Base-by-base conservation (phyloP, 2,797 vertebrate genomes). In the Dryobates pubescens region DNA sequence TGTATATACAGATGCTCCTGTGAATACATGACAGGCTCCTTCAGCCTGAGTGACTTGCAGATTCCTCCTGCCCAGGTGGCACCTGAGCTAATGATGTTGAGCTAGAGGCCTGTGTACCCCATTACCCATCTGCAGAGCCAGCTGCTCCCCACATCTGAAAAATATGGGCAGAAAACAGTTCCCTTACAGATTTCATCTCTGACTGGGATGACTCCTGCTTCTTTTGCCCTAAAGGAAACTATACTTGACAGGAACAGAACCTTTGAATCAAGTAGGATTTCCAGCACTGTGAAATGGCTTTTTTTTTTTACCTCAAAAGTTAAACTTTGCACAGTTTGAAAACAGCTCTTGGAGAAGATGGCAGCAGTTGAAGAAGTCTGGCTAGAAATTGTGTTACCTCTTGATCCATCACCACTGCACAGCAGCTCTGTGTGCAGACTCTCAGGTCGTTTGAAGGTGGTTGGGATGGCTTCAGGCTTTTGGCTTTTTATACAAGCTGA, bases 391-490 rank as follows among this genome's bases (percentile, higher is more conserved):
- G 9, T 1, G 4, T 22, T 94, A 29, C 56, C 81, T 77, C 94
- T 92, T 94, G 87, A 95, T 95, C 69, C 76, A 59, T 9, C 62
- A 7, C 3, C 6, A 16, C 80, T 53, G 80, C 0, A 2, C 13
- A 62, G 80, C 80, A 74, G 51, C 67, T 65, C 69, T 27, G 75
- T 27, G 69, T 78, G 89, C 4, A 56, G 7, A 38, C 65, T 95
- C 92, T 49, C 0, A 0, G 29, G 75, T 80, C 4, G 30, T 95
- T 93, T 95, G 93, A 94, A 96, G 89, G 84, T 74, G 62, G 45
- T 32, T 86, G 68, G 89, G 84, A 90, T 92, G 89, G 94, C 93
- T 96, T 92, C 92, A 68, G 93, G 94, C 91, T 94, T 85, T 86
- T 94, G 86, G 68, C 88, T 95, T 90, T 89, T 95, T 95, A 89